These are phyloP conservation scores for Neotoxoptera formosana DNA, from an alignment of 1,140 invertebrate genomes.

Conservation along the genomic window DNA sequence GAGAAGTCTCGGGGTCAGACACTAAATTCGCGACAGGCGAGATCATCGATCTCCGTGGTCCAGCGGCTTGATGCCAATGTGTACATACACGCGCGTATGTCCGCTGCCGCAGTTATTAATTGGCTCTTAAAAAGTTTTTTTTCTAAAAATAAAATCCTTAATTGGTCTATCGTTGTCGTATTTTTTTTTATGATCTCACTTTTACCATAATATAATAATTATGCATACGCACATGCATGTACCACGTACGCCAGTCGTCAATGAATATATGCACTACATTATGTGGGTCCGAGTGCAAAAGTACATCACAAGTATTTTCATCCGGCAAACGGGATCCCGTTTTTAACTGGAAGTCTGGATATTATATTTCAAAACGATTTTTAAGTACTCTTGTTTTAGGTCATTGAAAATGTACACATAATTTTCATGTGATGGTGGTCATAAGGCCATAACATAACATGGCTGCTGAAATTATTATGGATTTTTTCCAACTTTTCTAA, in stretches of 20 bases:
- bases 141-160: constrained; percentile 49
- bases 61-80: constrained; percentile 40
- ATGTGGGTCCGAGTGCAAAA: constrained; percentile 1
- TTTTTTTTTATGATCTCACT: constrained; percentile 28
- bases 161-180: constrained; percentile 42
- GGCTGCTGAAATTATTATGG: neutral
- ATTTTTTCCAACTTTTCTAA: constrained; percentile 29
- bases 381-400: constrained; percentile 30
- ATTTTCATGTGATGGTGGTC: neutral
- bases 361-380: constrained; percentile 45
- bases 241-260: neutral
- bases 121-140: constrained; percentile 37
- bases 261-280: neutral
- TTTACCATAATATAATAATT: constrained; percentile 13
- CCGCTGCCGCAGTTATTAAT: neutral
- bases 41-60: constrained; percentile 32
- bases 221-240: neutral
- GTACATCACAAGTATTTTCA: constrained; percentile 7
- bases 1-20: constrained; percentile 16
- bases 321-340: neutral
- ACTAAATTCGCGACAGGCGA: constrained; percentile 27
- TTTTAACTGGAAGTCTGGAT: neutral
- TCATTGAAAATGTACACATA: neutral
- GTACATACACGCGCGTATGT: neutral
- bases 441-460: neutral